Percentiles rank a stretch among this genome's conserved stretches.
Evolutionary conservation across 1,140 invertebrate species (phyloP).

Genomic region (Pseudomyrmex sp.): DNA sequence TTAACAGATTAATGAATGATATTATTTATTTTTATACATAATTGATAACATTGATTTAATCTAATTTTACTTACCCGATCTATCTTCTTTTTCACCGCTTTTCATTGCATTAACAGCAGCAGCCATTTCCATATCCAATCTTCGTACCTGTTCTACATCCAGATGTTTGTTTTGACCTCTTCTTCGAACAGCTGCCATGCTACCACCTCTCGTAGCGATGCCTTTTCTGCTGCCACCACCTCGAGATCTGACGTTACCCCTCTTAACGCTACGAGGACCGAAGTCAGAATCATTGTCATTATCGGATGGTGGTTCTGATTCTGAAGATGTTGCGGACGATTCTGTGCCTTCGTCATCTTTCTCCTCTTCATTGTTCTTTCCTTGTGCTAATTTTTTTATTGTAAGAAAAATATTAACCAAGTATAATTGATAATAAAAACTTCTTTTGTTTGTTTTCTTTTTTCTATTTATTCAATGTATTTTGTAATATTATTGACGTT

Average conservation of each 20-base stretch:
- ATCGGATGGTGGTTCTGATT: constrained; percentile 80
- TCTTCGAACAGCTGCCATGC: constrained; percentile 75
- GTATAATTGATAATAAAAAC: too few relatives aligned
- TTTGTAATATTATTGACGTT: too few relatives aligned
- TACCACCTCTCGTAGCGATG: constrained; percentile 82
- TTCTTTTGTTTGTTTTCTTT: too few relatives aligned
- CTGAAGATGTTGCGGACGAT: constrained; percentile 80
- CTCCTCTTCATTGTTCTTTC: constrained; percentile 68
- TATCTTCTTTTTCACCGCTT: constrained; percentile 80
- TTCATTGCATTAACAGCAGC: constrained; percentile 84
- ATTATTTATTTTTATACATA: constrained; percentile 13
- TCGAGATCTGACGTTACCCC: constrained; percentile 77
- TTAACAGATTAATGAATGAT: background rate
- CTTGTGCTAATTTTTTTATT: constrained; percentile 51
- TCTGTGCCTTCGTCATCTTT: constrained; percentile 72
- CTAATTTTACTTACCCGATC: constrained; percentile 65
- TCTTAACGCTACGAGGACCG: constrained; percentile 79
- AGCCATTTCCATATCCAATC: constrained; percentile 84
- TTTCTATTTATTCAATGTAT: too few relatives aligned
- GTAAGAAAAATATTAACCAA: background rate
- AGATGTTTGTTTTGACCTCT: constrained; percentile 80
- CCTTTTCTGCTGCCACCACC: constrained; percentile 83
- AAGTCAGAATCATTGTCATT: constrained; percentile 84
- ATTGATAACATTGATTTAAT: background rate
- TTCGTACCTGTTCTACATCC: constrained; percentile 82